A percentile compares a stretch with the other conserved stretches of the same genome.
phyloP scores from a whole-genome alignment of 1,140 invertebrate species.

The Hyposmocoma kahamanoa region DNA sequence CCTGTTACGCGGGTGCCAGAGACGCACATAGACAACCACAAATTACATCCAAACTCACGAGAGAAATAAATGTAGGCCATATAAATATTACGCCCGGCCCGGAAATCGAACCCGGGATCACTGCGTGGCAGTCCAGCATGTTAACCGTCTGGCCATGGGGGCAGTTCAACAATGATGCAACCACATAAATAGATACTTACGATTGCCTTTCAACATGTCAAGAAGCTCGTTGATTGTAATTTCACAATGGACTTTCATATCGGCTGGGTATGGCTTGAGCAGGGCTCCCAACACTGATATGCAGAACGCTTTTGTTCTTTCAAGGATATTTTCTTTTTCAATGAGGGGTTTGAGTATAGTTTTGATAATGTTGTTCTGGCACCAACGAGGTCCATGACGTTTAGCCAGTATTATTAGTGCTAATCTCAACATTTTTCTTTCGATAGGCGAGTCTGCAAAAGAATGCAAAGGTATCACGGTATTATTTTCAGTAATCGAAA shows the following conservation, averaged over 20 bases:
- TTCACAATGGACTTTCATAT: slow-evolving; percentile 61
- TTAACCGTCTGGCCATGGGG: too few species aligned
- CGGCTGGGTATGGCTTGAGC: slow-evolving; percentile 50
- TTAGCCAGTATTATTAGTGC: slow-evolving; percentile 60
- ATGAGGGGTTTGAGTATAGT: slow-evolving; percentile 53
- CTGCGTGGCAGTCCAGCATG: too few species aligned
- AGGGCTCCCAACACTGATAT: slow-evolving; percentile 53
- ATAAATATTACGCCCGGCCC: too few species aligned
- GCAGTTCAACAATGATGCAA: too few species aligned
- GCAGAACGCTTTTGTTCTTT: slow-evolving; percentile 39
- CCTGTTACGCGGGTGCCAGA: too few species aligned
- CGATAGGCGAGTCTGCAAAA: slow-evolving; percentile 43
- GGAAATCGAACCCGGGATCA: too few species aligned
- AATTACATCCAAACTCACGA: too few species aligned
- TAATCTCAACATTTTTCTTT: slow-evolving; percentile 48
- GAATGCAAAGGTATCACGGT: neutral
- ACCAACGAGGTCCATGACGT: slow-evolving; percentile 54
- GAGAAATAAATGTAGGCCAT: too few species aligned
- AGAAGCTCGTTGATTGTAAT: slow-evolving; percentile 48
- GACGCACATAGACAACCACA: too few species aligned
- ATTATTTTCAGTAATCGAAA: neutral
- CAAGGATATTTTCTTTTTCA: slow-evolving; percentile 26
- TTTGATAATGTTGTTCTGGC: slow-evolving; percentile 58
- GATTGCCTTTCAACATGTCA: slow-evolving; percentile 39
- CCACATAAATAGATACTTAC: slow-evolving; percentile 41